Evolutionary conservation across 2,888 invertebrate genomes (phyloP), one percentile per base, ranked within the genome.

Genomic region (Brassicogethes aeneus): DNA sequence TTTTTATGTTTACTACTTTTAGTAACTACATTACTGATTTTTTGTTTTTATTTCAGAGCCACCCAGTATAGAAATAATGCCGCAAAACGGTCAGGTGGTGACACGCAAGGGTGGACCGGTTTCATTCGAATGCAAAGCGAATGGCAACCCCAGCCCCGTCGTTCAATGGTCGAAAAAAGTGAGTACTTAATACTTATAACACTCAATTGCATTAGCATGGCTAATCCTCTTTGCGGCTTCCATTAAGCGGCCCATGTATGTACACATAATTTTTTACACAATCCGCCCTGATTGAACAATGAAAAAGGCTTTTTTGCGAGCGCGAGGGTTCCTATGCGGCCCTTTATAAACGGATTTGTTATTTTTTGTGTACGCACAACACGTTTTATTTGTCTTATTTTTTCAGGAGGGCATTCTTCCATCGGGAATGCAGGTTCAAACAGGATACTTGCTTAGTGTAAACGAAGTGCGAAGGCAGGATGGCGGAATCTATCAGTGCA

Each of bases 151-250:
- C 0, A 49, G 56, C 31, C 71, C 72, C 2, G 55, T 55, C 0
- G 65, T 71, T 5, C 65, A 63, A 39, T 72, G 71, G 71, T 62
- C 65, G 12, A 66, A 61, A 50, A 65, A 62, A 56, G 65, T 63
- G 51, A 13, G 8, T 32, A 12, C 32, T 10, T 32, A 32, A 32
- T 10, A 32, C 8, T 10, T 32, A 10, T 32, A 32, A 13, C 32
- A 5, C 10, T 32, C 12, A 10, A 10, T 13, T 5, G 32, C 14
- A 32, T 32, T 32, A 12, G 32, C 32, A 32, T 32, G 14, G 12
- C 14, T 32, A 12, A 10, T 12, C 7, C 14, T 32, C 32, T 8
- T 32, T n/a, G n/a, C n/a, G n/a, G n/a, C n/a, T n/a, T n/a, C n/a
- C n/a, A n/a, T n/a, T n/a, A n/a, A n/a, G n/a, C n/a, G n/a, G n/a